phyloP scores from a whole-genome alignment of 2,797 vertebrate species.

The Notoglanidium macrostoma region DNA sequence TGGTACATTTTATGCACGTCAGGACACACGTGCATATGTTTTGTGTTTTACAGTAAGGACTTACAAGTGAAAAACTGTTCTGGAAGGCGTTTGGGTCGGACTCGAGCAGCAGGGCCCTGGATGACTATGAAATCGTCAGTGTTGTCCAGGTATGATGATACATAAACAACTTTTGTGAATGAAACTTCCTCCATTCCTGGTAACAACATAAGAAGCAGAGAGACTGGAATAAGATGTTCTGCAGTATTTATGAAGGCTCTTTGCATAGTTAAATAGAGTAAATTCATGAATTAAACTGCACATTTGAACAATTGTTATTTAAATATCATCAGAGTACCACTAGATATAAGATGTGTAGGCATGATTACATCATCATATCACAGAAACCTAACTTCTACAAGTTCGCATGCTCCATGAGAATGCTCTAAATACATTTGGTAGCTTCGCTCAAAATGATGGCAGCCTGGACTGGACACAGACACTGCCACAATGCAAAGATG shows the following conservation, averaged over 20 bases:
- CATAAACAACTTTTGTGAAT: constrained; percentile 76
- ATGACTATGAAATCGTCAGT: constrained; percentile 81
- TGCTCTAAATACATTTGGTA: not conserved
- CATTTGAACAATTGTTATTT: not conserved
- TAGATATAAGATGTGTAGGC: not conserved
- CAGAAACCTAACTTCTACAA: not conserved
- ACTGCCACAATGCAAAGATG: not conserved
- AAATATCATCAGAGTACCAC: not conserved
- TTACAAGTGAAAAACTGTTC: constrained; percentile 84
- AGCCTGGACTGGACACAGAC: not conserved
- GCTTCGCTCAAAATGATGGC: too few species aligned
- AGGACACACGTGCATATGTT: not conserved
- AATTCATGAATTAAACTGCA: not conserved
- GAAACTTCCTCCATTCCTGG: constrained; percentile 91
- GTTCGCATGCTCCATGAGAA: not conserved
- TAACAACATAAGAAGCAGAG: not conserved
- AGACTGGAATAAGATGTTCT: not conserved
- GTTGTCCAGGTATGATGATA: constrained; percentile 76
- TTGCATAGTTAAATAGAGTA: not conserved
- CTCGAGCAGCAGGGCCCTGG: constrained; percentile 84
- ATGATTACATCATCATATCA: not conserved
- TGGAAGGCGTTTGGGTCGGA: constrained; percentile 80
- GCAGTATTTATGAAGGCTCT: not conserved
- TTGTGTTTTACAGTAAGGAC: constrained; percentile 56
- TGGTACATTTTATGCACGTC: not conserved